These are phyloP conservation scores for Erynnis tages DNA, from an alignment of 2,888 invertebrate species.

Conservation along the genomic window DNA sequence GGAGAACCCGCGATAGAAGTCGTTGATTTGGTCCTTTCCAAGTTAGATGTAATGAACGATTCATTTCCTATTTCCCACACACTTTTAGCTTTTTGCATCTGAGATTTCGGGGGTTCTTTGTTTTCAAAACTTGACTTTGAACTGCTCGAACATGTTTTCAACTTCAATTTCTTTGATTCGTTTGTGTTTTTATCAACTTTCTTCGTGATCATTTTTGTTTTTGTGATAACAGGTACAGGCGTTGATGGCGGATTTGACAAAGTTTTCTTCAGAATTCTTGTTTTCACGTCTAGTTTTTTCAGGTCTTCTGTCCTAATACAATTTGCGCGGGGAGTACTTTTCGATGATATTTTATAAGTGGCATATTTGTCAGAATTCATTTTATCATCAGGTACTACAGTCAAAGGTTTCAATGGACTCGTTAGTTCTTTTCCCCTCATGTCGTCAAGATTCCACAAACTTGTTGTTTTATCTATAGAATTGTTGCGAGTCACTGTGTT, in stretches of 20 bases:
- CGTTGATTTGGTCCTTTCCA: constrained; percentile 75
- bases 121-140: constrained; percentile 57
- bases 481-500: constrained; percentile 69
- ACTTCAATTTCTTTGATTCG: constrained; percentile 69
- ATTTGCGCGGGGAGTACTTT: constrained; percentile 60
- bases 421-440: constrained; percentile 77
- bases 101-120: constrained; percentile 61
- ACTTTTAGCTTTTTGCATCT: constrained; percentile 77
- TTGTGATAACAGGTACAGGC: constrained; percentile 73
- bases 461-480: constrained; percentile 79
- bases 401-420: constrained; percentile 65
- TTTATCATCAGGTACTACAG: constrained; percentile 57
- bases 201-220: constrained; percentile 67
- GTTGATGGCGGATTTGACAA: constrained; percentile 77
- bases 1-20: constrained; percentile 81
- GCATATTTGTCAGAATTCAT: constrained; percentile 75
- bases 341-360: constrained; percentile 75
- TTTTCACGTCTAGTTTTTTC: constrained; percentile 78
- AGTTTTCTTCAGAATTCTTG: constrained; percentile 78
- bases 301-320: constrained; percentile 71
- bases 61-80: constrained; percentile 79
- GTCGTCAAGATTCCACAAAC: constrained; percentile 81
- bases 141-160: constrained; percentile 63
- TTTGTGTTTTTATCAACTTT: constrained; percentile 66
- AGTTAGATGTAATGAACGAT: constrained; percentile 55